These are phyloP conservation scores for Eira barbara DNA, from an alignment of 2,113 vertebrate species.

Conservation along the genomic window DNA sequence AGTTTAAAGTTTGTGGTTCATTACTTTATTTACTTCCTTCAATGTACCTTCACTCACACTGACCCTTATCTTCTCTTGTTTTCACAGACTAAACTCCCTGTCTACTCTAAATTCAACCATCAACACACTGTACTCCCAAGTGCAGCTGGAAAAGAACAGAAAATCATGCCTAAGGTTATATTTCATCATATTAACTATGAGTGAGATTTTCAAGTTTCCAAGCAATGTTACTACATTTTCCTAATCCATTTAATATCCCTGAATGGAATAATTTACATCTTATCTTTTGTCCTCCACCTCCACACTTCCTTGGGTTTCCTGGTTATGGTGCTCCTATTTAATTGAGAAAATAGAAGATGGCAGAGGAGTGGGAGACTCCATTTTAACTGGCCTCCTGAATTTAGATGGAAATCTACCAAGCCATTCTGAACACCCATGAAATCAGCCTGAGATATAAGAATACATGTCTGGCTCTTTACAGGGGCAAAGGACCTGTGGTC, in stretches of 20 bases:
- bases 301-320: not conserved
- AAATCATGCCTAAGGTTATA: not conserved
- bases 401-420: no score
- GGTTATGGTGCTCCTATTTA: not conserved
- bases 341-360: not conserved
- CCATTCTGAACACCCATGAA: no score
- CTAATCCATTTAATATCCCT: not conserved
- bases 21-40: not conserved
- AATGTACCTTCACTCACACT: not conserved
- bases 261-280: not conserved
- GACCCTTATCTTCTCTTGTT: fast-evolving
- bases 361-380: no score
- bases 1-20: not conserved
- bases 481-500: no score
- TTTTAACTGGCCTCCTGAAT: no score
- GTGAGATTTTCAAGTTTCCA: not conserved
- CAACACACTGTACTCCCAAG: not conserved
- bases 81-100: not conserved
- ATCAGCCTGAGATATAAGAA: no score
- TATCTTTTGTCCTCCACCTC: not conserved
- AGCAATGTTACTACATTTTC: not conserved
- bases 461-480: no score
- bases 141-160: not conserved
- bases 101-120: not conserved
- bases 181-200: not conserved